Conservation (phyloP, 1,140 invertebrate genomes). For the Trichonephila clavata region DNA sequence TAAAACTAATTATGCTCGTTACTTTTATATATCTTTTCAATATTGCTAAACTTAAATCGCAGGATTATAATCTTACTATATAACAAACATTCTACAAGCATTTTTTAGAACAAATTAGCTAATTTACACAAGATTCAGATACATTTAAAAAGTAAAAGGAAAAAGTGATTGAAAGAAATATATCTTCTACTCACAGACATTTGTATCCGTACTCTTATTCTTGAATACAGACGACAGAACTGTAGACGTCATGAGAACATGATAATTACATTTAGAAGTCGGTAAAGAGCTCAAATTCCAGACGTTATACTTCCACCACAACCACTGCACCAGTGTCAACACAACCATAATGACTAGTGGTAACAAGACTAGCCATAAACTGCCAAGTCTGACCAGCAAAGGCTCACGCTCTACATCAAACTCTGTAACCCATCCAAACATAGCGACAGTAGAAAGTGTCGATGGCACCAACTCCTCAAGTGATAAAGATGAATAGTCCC, state of each 20-base stretch:
- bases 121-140: too few relatives aligned
- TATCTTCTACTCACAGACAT: constrained; percentile 61
- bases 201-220: constrained; percentile 49
- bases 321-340: constrained; percentile 22
- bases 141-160: too few relatives aligned
- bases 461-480: background rate
- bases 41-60: too few relatives aligned
- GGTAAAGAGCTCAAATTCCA: constrained; percentile 21
- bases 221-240: constrained; percentile 50
- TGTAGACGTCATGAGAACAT: background rate
- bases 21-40: too few relatives aligned
- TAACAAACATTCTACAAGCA: too few relatives aligned
- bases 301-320: constrained; percentile 64
- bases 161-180: background rate
- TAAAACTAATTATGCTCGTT: too few relatives aligned
- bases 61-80: too few relatives aligned
- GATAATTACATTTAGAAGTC: constrained; percentile 30
- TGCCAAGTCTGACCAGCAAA: background rate
- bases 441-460: background rate
- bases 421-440: constrained; percentile 10
- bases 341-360: background rate
- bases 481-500: background rate
- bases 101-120: too few relatives aligned
- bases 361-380: constrained; percentile 24
- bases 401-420: background rate